Conservation (phyloP, 1,140 invertebrate species). For the Cotesia glomerata region DNA sequence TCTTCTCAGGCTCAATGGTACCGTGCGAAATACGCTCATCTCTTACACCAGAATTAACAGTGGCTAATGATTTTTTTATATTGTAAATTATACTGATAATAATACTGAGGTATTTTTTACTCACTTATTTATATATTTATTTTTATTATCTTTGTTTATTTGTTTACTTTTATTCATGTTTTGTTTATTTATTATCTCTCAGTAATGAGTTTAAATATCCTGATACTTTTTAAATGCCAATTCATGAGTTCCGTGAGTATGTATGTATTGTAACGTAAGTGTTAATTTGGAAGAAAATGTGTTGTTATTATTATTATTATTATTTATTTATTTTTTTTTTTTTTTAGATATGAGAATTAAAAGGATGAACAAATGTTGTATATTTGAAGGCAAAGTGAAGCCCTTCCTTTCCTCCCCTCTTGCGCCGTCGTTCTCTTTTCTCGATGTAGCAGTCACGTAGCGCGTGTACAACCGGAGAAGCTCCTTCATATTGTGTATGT, state of each 20-base stretch:
- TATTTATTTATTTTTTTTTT: no score
- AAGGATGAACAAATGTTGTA: background rate
- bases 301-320: no score
- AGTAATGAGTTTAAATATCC: no score
- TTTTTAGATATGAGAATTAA: background rate
- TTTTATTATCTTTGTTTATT: no score
- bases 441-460: constrained; percentile 23
- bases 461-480: constrained; percentile 16
- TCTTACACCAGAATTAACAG: background rate
- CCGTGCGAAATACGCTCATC: background rate
- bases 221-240: no score
- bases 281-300: no score
- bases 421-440: constrained; percentile 8
- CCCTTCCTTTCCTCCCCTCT: background rate
- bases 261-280: no score
- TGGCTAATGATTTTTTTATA: background rate
- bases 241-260: no score
- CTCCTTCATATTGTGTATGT: constrained; percentile 1
- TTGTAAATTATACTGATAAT: background rate
- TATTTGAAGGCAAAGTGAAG: background rate
- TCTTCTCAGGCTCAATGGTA: constrained; percentile 6
- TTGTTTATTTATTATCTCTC: no score
- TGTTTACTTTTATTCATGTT: no score
- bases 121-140: background rate
- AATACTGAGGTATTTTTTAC: background rate